These are phyloP conservation scores for Urocyon cinereoargenteus DNA, from an alignment of 2,797 vertebrate species.

Conservation along the genomic window DNA sequence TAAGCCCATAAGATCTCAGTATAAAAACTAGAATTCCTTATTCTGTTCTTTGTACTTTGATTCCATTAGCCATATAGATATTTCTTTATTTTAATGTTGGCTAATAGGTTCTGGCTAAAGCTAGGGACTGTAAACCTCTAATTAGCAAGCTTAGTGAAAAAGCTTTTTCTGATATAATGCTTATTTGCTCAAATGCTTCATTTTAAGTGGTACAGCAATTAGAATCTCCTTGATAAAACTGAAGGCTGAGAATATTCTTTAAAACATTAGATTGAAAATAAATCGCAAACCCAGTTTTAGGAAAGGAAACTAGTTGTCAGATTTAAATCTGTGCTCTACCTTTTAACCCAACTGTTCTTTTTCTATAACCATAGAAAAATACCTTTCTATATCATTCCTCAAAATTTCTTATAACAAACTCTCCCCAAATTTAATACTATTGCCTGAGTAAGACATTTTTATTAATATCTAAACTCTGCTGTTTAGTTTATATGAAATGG, in stretches of 20 bases:
- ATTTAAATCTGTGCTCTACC: neutral
- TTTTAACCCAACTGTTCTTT: neutral
- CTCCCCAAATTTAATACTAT: neutral
- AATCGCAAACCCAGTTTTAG: neutral
- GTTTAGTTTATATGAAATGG: neutral
- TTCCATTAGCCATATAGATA: neutral
- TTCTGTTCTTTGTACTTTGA: conserved; percentile 18
- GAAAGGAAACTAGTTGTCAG: neutral
- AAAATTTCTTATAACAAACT: neutral
- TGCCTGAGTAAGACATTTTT: neutral
- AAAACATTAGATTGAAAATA: conserved; percentile 17
- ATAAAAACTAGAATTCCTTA: neutral
- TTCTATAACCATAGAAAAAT: conserved; percentile 3
- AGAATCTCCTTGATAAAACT: conserved; percentile 38
- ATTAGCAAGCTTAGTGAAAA: conserved; percentile 47
- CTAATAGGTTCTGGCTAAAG: neutral
- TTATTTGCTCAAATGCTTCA: conserved; percentile 50
- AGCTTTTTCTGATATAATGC: neutral
- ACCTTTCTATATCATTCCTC: neutral
- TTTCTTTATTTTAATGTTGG: conserved; percentile 36
- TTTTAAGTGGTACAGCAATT: neutral
- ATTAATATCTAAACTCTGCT: neutral
- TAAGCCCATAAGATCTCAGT: neutral
- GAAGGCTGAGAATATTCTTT: neutral
- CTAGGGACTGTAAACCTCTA: neutral